These are phyloP conservation scores for Arenicola marina DNA, from an alignment of 2,888 invertebrate genomes.

Conservation along the genomic window DNA sequence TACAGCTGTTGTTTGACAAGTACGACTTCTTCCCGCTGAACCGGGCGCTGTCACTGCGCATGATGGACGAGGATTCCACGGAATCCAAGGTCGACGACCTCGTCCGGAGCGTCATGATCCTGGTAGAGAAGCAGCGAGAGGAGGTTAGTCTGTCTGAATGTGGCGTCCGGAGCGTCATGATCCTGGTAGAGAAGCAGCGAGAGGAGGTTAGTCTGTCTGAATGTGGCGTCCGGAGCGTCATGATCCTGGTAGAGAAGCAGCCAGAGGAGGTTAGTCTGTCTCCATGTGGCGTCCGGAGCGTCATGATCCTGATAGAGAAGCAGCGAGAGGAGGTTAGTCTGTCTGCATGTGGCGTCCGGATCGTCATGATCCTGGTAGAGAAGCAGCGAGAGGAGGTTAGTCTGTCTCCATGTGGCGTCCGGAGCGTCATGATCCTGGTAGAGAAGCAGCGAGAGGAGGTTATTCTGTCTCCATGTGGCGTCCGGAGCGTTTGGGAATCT, in stretches of 20 bases:
- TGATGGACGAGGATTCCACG: conserved; percentile 54
- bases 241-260: conserved; percentile 34
- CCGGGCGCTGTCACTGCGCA: conserved; percentile 58
- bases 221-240: conserved; percentile 28
- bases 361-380: conserved; percentile 34
- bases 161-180: conserved; percentile 29
- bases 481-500: too few species aligned
- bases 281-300: conserved; percentile 20
- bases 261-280: conserved; percentile 33
- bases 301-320: conserved; percentile 34
- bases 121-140: conserved; percentile 36
- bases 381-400: conserved; percentile 37
- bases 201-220: conserved; percentile 32
- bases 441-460: conserved; percentile 38
- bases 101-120: conserved; percentile 30
- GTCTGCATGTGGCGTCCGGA: not conserved
- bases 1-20: conserved; percentile 45
- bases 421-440: conserved; percentile 33
- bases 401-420: conserved; percentile 11
- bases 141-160: conserved; percentile 27
- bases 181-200: conserved; percentile 33
- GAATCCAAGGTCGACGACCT: conserved; percentile 39
- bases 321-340: conserved; percentile 36
- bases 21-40: conserved; percentile 62
- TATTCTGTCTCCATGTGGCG: not conserved